Conservation (phyloP, 37 sponge, comb jelly and placozoan species). For the Geodia barretti region DNA sequence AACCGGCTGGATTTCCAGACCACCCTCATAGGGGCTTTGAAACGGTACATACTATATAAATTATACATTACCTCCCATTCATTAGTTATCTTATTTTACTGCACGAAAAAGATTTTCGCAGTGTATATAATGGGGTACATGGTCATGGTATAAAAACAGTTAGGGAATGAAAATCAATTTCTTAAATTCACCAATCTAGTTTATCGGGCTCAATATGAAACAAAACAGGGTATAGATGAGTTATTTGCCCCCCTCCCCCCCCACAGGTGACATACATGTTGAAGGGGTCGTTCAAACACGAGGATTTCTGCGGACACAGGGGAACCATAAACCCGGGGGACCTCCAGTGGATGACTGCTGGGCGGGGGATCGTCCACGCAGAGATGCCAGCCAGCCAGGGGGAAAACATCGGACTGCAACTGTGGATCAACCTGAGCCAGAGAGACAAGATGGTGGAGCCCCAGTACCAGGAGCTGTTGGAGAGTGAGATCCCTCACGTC, state of each 20-base stretch:
- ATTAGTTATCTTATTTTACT: neutral
- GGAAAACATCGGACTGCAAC: conserved; percentile 85
- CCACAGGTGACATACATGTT: conserved; percentile 76
- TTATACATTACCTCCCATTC: too few relatives aligned
- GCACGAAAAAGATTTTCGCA: neutral
- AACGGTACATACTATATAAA: conserved; percentile 80
- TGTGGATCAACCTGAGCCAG: conserved; percentile 90
- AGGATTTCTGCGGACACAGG: conserved; percentile 89
- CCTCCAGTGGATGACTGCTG: conserved; percentile 98
- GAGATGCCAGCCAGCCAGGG: conserved; percentile 89
- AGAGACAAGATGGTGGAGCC: conserved; percentile 91
- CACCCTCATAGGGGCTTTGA: conserved; percentile 98
- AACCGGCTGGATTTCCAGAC: conserved; percentile 94
- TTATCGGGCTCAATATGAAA: neutral
- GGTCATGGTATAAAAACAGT: too few relatives aligned
- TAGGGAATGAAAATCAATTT: neutral
- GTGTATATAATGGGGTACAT: too few relatives aligned
- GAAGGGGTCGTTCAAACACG: conserved; percentile 77
- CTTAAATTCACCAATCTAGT: neutral
- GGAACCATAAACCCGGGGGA: conserved; percentile 70
- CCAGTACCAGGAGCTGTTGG: conserved; percentile 79
- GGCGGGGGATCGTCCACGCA: conserved; percentile 87
- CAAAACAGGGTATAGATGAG: neutral
- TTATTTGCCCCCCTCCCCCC: neutral
- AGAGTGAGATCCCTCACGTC: conserved; percentile 70